Conservation (phyloP, 2,113 vertebrate species). For the Sterrhoptilus dennistouni region DNA sequence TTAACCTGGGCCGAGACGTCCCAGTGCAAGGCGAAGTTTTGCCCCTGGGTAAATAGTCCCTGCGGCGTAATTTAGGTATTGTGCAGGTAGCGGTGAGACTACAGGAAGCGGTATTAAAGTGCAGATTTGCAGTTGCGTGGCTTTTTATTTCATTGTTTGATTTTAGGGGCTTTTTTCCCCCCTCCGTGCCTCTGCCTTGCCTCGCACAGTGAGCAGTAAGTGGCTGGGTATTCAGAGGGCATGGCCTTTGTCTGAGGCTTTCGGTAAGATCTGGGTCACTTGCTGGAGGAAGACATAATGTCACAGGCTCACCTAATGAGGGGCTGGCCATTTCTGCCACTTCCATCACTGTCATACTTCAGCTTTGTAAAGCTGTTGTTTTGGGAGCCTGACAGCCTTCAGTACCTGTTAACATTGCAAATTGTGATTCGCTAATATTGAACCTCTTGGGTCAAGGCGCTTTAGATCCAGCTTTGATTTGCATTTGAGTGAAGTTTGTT, state of each 20-base stretch:
- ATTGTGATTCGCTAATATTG: neutral
- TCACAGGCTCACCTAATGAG: neutral
- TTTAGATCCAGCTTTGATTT: neutral
- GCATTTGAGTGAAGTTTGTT: accelerated
- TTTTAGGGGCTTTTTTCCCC: neutral
- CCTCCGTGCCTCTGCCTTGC: accelerated
- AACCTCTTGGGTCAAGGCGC: neutral
- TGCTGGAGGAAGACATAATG: neutral
- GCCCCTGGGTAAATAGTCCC: neutral
- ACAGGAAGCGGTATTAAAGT: neutral
- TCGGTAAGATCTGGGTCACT: neutral
- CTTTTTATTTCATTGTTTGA: neutral
- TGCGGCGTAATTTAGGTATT: neutral
- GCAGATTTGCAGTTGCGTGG: neutral
- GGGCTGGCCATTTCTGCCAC: neutral
- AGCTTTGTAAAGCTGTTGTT: neutral
- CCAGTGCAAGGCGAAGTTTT: neutral
- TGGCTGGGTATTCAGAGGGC: neutral
- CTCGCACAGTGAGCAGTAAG: neutral
- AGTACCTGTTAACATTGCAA: neutral
- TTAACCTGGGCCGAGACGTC: neutral
- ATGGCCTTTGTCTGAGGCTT: neutral
- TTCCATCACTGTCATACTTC: neutral
- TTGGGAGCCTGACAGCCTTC: neutral
- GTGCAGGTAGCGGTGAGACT: neutral